Base-by-base conservation (phyloP, 2,113 vertebrate genomes). In the Callorhinus ursinus region DNA sequence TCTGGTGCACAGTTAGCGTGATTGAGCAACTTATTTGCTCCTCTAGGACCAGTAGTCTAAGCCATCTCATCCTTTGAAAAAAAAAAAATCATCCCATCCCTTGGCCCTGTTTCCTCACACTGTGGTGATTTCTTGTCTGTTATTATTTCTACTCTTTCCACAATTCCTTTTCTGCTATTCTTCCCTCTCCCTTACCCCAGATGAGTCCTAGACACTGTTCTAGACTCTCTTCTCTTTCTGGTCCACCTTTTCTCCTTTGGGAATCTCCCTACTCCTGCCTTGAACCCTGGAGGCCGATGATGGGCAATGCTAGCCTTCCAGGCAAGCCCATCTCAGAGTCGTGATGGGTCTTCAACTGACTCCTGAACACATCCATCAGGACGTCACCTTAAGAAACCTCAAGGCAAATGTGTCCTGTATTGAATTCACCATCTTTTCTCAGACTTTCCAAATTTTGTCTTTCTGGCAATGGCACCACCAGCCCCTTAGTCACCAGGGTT, bases 261-360 rank as follows among this genome's bases (percentile, higher is more conserved):
- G 81, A 36, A n/a, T 22, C 39, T 33, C 24, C 15, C 19, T 4
- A 33, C 42, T n/a, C 11, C n/a, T 16, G 16, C 24, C 12, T 76
- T 31, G 12, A 74, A 21, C 6, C 26, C 24, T 16, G 10, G 0
- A 5, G 4, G n/a, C 39, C 36, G 15, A 5, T 24, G 15, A 21
- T 12, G 26, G 11, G 18, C 39, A 76, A 7, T 7, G 28, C 4
- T 7, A 19, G 15, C 36, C 36, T 24, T n/a, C 51, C 15, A 31
- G 46, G 26, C 7, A 36, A 46, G 42, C 24, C n/a, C 4, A 6
- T 22, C 53, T 61, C 49, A 46, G 36, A 51, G 12, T 1, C 22
- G 36, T 79, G 51, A 5, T 12, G 51, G 39, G 14, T 18, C 26
- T n/a, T 33, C 69, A 55, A 2, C 11, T 26, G 24, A 24, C 26